Base-by-base conservation (phyloP, 1,140 invertebrate species). In the Nylanderia fulva region DNA sequence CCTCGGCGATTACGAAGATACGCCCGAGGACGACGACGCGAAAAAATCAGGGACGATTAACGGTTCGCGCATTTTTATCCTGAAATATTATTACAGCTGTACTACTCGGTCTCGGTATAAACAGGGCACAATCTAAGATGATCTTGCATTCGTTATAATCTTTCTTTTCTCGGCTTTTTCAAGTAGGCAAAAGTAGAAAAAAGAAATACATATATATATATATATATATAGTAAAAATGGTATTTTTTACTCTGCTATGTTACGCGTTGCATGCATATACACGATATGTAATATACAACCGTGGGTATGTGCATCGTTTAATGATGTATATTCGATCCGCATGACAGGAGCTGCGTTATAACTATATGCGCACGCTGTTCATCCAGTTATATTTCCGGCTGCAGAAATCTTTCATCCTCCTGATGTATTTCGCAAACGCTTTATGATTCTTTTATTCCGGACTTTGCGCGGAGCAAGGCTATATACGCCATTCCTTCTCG, bases 381-480 rank as follows among this genome's bases (percentile, higher is more conserved):
- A 76, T 76, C 56, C 71, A 61, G 45, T 84, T 84, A 84, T 58
- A 84, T 76, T 76, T 36, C 45, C 18, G 21, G 15, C 33, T 36
- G 42, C 71, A 18, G 18, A 36, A 58, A 76, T 84, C 56, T 84
- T 84, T 84, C 80, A 84, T 84, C 42, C 45, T 58, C 33, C 69
- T 84, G 80, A 84, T 84, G 72, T 60, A 76, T 84, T 64, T 76
- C 71, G 58, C 71, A 48, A 63, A 33, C 48, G 39, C 18, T 24
- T 15, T 36, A n/a, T 82, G 66, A 82, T 82, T 82, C 66, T 82
- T 82, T 82, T 82, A 82, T 72, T 72, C 29, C 66, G 66, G 66
- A 79, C 63, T 79, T 68, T 0, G 24, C 36, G 24, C 36, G 24
- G 29, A 15, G 77, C 15, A 24, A 39, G 21, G n/a, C 66, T 82